Conservation (phyloP, 2,113 vertebrate genomes). For the Zingel zingel region DNA sequence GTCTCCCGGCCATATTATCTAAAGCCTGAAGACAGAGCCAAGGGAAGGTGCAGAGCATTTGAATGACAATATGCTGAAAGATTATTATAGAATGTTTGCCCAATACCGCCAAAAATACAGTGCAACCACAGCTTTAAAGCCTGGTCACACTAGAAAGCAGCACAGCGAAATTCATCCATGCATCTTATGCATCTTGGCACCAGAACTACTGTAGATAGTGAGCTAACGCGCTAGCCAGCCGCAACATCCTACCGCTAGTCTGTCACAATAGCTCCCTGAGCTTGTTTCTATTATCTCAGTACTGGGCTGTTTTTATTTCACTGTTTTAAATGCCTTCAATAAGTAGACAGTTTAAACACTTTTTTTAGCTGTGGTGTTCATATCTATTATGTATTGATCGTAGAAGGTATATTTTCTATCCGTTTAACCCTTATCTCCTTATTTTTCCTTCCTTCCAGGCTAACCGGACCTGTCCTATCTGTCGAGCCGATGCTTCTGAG, state of each 20-base stretch:
- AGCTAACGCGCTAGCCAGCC: background rate
- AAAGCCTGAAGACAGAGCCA: too few species aligned
- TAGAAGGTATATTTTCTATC: background rate
- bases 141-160: background rate
- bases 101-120: too few species aligned
- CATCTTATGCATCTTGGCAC: background rate
- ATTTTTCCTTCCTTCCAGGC: constrained; percentile 82
- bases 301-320: background rate
- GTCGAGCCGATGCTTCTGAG: constrained; percentile 97
- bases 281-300: background rate
- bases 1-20: too few species aligned
- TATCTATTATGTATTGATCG: background rate
- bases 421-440: background rate
- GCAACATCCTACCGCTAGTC: background rate
- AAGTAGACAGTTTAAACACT: background rate
- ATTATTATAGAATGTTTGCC: too few species aligned
- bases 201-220: background rate
- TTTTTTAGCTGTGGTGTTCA: background rate
- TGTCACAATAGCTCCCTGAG: background rate
- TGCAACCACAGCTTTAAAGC: background rate
- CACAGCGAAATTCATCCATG: background rate
- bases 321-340: background rate
- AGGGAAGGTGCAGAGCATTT: too few species aligned
- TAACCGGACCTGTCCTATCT: constrained; percentile 98
- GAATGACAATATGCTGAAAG: too few species aligned